These are phyloP conservation scores for Gobio gobio DNA, from an alignment of 2,113 vertebrate species.

Conservation along the genomic window DNA sequence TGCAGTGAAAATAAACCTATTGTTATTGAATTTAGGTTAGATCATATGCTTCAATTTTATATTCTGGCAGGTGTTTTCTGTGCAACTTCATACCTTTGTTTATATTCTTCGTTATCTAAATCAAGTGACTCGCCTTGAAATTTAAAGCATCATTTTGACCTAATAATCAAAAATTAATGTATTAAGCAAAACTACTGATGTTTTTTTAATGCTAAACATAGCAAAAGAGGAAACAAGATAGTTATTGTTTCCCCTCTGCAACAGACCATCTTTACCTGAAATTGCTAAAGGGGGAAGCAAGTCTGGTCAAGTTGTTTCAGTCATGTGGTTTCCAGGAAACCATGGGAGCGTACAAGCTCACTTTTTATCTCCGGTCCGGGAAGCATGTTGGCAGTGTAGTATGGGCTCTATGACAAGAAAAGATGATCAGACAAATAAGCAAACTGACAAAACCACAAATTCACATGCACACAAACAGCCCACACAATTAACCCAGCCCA, in stretches of 20 bases:
- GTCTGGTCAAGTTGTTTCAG: conserved; percentile 37
- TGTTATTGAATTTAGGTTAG: background rate
- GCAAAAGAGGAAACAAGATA: conserved; percentile 10
- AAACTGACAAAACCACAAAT: background rate
- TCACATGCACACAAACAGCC: background rate
- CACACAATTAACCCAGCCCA: background rate
- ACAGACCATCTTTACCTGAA: background rate
- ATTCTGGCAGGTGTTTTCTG: background rate
- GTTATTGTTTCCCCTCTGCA: background rate
- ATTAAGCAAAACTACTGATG: background rate
- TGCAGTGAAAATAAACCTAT: background rate
- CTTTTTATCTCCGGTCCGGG: background rate
- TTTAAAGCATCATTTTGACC: background rate
- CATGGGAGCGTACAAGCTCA: background rate
- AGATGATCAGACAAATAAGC: background rate
- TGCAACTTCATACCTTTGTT: background rate
- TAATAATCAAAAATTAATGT: background rate
- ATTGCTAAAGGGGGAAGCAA: conserved; percentile 16
- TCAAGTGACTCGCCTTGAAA: background rate
- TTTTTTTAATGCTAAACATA: background rate
- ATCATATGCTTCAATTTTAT: background rate
- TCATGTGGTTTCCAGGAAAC: conserved; percentile 44
- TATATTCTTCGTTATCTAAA: background rate
- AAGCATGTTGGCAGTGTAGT: background rate
- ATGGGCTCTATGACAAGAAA: background rate